phyloP scores from a whole-genome alignment of 2,797 vertebrate genomes.

The Hafferia zeledoni region DNA sequence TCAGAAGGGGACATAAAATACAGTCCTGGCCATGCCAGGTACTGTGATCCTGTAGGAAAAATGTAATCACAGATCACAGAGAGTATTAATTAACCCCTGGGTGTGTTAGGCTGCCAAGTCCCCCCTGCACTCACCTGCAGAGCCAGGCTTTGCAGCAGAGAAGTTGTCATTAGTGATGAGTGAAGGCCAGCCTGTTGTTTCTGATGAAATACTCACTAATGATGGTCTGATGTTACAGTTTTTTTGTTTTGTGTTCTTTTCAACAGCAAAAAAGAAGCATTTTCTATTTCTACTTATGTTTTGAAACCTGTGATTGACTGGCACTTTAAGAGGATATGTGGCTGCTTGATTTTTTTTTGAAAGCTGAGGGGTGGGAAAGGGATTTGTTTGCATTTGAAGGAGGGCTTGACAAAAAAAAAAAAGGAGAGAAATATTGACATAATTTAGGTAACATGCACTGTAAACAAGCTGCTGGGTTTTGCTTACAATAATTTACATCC shows the following conservation, averaged over 20 bases:
- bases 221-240: not conserved
- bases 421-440: slow-evolving; percentile 16
- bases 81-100: not conserved
- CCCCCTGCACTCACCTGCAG: not conserved
- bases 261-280: not conserved
- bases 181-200: slow-evolving; percentile 19
- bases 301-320: not conserved
- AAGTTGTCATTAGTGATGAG: not conserved
- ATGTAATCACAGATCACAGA: not conserved
- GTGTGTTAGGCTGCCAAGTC: not conserved
- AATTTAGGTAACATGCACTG: slow-evolving; percentile 27
- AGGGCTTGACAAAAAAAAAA: not conserved
- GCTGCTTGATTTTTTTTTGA: not conserved
- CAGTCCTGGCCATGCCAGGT: not conserved
- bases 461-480: slow-evolving; percentile 40
- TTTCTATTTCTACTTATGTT: not conserved
- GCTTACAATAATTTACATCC: slow-evolving; percentile 30
- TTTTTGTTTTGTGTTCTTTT: not conserved
- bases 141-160: not conserved
- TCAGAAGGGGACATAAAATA: not conserved
- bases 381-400: slow-evolving; percentile 36
- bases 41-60: slow-evolving; percentile 1
- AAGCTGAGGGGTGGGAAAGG: not conserved
- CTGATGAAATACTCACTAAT: slow-evolving; percentile 1
- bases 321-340: not conserved